These are phyloP conservation scores for Narcine bancroftii DNA, from an alignment of 2,113 vertebrate species.

Conservation along the genomic window DNA sequence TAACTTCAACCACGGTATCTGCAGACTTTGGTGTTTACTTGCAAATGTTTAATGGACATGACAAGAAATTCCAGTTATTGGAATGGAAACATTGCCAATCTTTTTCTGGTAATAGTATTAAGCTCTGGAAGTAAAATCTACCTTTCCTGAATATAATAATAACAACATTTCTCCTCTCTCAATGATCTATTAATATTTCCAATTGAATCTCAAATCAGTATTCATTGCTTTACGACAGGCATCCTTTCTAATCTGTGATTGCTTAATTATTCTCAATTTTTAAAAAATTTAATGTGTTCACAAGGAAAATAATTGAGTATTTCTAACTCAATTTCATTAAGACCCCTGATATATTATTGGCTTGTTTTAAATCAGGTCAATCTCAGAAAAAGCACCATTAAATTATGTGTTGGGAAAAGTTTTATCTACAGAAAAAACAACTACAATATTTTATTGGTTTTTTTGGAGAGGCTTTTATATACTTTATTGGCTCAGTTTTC, in stretches of 20 bases:
- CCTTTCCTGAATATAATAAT: background rate
- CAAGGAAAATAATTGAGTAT: conserved; percentile 31
- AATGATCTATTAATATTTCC: background rate
- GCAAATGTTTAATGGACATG: too few species aligned
- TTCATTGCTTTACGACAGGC: background rate
- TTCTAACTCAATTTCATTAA: conserved; percentile 33
- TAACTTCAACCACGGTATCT: too few species aligned
- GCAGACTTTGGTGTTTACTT: too few species aligned
- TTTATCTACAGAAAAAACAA: conserved; percentile 36
- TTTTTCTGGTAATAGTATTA: background rate
- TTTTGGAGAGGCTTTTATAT: conserved; percentile 51
- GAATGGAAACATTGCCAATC: conserved; percentile 1
- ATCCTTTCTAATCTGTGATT: conserved; percentile 16
- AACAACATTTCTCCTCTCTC: background rate
- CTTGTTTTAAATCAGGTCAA: background rate
- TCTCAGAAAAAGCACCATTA: background rate
- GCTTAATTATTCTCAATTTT: conserved; percentile 28
- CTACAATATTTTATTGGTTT: conserved; percentile 50
- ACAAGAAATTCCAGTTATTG: background rate
- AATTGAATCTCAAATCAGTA: conserved; percentile 24
- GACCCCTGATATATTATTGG: background rate
- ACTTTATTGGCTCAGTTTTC: conserved; percentile 6
- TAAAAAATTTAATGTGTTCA: background rate
- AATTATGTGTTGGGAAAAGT: background rate
- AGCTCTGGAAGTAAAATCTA: background rate